phyloP scores from a whole-genome alignment of 2,113 vertebrate species.

The Chinchilla lanigera region DNA sequence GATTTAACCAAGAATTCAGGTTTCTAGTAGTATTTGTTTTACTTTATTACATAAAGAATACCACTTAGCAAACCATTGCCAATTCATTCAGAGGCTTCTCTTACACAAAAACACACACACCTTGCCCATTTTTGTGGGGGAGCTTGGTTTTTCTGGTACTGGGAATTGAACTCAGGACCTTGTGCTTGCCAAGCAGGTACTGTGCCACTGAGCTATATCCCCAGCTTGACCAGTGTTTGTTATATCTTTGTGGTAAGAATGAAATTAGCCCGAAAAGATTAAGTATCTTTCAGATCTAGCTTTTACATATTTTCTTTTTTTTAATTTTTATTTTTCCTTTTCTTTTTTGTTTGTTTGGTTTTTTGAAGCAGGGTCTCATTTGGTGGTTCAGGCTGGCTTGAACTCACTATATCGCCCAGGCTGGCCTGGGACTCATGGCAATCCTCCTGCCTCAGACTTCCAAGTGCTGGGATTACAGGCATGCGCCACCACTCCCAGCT shows the following conservation, averaged over 20 bases:
- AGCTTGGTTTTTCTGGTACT: too few relatives aligned
- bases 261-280: not conserved
- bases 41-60: not conserved
- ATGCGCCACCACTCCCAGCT: not conserved
- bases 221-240: not conserved
- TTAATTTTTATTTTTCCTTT: not conserved
- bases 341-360: not conserved
- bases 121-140: not conserved
- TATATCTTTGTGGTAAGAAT: not conserved
- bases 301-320: not conserved
- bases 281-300: not conserved
- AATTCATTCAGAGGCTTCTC: not conserved
- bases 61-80: not conserved
- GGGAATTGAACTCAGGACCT: too few relatives aligned
- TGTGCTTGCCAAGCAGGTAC: too few relatives aligned
- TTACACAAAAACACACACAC: slow-evolving; percentile 1
- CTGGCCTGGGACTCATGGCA: not conserved
- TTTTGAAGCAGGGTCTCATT: not conserved
- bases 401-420: not conserved
- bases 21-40: not conserved
- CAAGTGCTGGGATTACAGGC: not conserved
- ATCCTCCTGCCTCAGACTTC: not conserved
- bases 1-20: slow-evolving; percentile 22
- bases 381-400: too few relatives aligned
- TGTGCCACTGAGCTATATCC: too few relatives aligned